Evolutionary conservation across 2,797 vertebrate species (phyloP), one percentile per base, ranked within the genome.

Genomic region (Trematocara caparti): DNA sequence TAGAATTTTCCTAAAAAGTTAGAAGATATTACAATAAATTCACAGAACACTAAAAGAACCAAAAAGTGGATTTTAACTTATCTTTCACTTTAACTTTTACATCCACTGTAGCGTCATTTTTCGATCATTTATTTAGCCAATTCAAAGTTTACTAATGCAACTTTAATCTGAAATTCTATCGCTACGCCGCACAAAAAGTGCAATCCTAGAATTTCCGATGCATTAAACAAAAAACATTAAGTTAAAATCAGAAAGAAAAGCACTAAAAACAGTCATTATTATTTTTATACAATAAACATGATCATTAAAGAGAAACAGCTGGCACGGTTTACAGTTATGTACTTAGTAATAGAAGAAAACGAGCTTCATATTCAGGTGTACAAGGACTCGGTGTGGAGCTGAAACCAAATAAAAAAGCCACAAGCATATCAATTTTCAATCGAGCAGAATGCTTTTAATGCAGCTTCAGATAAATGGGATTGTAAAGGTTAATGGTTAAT

Each of bases 401-500:
- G 14, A 38, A 43, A 48, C 9, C 32, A 19, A 38, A 43, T 50
- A n/a, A 21, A 62, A 50, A 59, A 78, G 19, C 6, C 8, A 5
- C 40, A 6, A 75, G 19, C 6, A 80, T 75, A 66, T 73, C 7
- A 62, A n/a, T 71, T 11, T 81, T 24, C 8, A 57, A 83, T 84
- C 77, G 71, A 74, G 15, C 49, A 27, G 6, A 69, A 47, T 3
- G 15, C 15, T 24, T 12, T 85, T 57, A 85, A 77, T 17, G 17
- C 69, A 50, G 43, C 17, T 71, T 73, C 15, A 64, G 66, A 78
- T 79, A 27, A 55, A 64, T 4, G 13, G 24, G 73, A 78, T 76
- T 79, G 69, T 91, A 88, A 90, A 93, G 53, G 91, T 94, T 94
- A 93, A 95, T 95, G 88, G 83, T 92, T 93, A 90, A 92, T 92